Percentiles rank a stretch among this genome's conserved stretches.
These are phyloP conservation scores for Clarias pachynema DNA, from an alignment of 2,797 vertebrate species.

Conservation along the genomic window DNA sequence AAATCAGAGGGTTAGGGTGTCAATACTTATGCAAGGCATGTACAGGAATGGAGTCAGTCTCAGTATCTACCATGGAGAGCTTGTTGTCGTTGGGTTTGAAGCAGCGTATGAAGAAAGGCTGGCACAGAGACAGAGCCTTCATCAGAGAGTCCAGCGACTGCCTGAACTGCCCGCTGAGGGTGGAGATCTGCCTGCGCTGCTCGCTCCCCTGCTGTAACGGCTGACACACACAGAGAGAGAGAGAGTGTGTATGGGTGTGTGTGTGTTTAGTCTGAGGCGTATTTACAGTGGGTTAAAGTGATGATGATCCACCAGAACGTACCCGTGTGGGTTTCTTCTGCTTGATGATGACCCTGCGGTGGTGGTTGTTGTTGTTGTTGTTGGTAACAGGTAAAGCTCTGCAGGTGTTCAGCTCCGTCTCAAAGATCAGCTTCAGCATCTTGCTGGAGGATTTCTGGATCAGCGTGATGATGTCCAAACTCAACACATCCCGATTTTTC, in stretches of 20 bases:
- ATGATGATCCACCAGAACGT: slow-evolving; percentile 15
- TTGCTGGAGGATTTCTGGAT: slow-evolving; percentile 83
- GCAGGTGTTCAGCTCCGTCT: slow-evolving; percentile 63
- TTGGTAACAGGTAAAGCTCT: slow-evolving; percentile 42
- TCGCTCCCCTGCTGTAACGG: slow-evolving; percentile 61
- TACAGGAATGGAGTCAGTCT: not conserved
- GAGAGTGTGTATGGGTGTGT: not conserved
- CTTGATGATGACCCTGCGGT: slow-evolving; percentile 67
- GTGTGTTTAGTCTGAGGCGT: not conserved
- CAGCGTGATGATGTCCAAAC: slow-evolving; percentile 80
- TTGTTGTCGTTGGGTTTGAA: slow-evolving; percentile 94
- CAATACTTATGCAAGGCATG: too few species aligned
- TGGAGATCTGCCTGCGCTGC: slow-evolving; percentile 76
- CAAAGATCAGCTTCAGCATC: slow-evolving; percentile 84
- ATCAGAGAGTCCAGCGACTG: slow-evolving; percentile 93
- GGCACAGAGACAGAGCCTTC: slow-evolving; percentile 86
- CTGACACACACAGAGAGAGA: not conserved
- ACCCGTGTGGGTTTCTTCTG: slow-evolving; percentile 69
- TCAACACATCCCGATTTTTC: slow-evolving; percentile 91
- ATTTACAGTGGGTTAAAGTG: not conserved
- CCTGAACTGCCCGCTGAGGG: slow-evolving; percentile 89
- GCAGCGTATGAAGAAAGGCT: slow-evolving; percentile 94
- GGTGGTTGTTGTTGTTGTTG: slow-evolving; percentile 55
- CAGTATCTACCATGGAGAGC: slow-evolving; percentile 80
- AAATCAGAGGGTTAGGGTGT: not conserved